Evolutionary conservation across 1,140 invertebrate species (phyloP).

Genomic region (Dolichoris vasculosae): DNA sequence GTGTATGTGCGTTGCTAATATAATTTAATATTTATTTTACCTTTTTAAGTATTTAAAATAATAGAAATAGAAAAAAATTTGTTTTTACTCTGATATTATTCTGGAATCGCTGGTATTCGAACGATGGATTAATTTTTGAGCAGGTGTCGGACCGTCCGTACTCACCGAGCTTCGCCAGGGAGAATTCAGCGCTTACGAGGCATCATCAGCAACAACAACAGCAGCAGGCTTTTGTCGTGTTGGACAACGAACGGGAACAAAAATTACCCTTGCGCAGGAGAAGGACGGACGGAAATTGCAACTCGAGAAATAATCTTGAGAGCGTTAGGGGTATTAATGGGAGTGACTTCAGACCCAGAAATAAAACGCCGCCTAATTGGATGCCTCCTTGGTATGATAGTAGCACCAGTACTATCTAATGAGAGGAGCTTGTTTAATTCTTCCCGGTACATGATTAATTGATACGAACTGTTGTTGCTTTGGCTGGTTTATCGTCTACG

Average conservation of each 20-base stretch:
- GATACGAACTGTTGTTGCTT: not conserved
- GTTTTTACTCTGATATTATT: not conserved
- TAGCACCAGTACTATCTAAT: conserved; percentile 66
- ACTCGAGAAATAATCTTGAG: conserved; percentile 52
- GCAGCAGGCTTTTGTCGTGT: conserved; percentile 68
- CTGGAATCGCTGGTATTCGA: too few species aligned
- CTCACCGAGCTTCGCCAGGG: conserved; percentile 68
- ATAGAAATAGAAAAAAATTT: not conserved
- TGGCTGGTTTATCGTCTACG: too few species aligned
- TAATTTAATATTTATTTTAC: too few species aligned
- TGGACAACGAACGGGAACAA: conserved; percentile 58
- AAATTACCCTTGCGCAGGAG: conserved; percentile 35
- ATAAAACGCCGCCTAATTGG: conserved; percentile 67
- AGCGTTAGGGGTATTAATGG: conserved; percentile 38
- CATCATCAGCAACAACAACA: conserved; percentile 62
- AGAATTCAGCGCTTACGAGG: conserved; percentile 48
- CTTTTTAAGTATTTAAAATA: too few species aligned
- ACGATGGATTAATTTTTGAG: conserved; percentile 11
- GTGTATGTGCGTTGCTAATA: too few species aligned
- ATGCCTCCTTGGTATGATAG: conserved; percentile 73
- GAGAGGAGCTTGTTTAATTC: too few species aligned
- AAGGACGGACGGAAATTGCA: conserved; percentile 53
- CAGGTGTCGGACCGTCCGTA: conserved; percentile 57
- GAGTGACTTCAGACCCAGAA: conserved; percentile 11
- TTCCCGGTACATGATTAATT: not conserved